Base-by-base conservation (phyloP, 2,113 vertebrate species). In the Brachypteracias leptosomus region DNA sequence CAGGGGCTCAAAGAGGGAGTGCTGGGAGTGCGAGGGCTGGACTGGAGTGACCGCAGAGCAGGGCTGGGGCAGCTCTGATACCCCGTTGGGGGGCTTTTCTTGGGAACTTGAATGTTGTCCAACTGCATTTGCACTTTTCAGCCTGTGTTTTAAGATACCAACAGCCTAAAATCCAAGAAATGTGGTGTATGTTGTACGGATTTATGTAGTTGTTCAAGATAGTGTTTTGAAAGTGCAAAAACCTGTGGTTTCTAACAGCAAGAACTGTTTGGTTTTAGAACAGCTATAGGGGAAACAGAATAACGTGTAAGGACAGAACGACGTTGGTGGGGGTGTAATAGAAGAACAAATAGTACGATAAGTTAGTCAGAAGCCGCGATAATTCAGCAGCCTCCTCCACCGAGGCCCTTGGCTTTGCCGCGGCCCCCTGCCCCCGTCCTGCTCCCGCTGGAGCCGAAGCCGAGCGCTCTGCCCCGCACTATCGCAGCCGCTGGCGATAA, bases 231-330 rank as follows among this genome's bases (percentile, higher is more conserved):
- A 59, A 72, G n/a, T 2, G 13, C 21, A 35, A 51, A 72, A 17
- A 0, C 13, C 40, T 22, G 13, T 17, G 3, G 42, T 35, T 63
- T 46, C 36, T 28, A 18, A 33, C 5, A 44, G 21, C 70, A 52
- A 18, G 24, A 19, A 13, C 59, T 66, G 12, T 26, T 38, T 40
- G 9, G 40, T 79, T 70, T 65, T 17, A 49, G 31, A 85, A 31
- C 65, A 19, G 78, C 61, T 54, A 2, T 21, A 11, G 16, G 66
- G 36, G 6, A 22, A 35, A 8, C 28, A 25, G 16, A 2, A 0
- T 0, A 44, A 47, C 26, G 0, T 0, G 7, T 16, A 12, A 35
- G 13, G n/a, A 4, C 76, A 29, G 51, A 16, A 26, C 1, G 4
- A 54, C 35, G 26, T 21, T 3, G 9, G 10, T 26, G 10, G 7